Evolutionary conservation across 1,140 invertebrate genomes (phyloP).

Genomic region (Sinella curviseta): DNA sequence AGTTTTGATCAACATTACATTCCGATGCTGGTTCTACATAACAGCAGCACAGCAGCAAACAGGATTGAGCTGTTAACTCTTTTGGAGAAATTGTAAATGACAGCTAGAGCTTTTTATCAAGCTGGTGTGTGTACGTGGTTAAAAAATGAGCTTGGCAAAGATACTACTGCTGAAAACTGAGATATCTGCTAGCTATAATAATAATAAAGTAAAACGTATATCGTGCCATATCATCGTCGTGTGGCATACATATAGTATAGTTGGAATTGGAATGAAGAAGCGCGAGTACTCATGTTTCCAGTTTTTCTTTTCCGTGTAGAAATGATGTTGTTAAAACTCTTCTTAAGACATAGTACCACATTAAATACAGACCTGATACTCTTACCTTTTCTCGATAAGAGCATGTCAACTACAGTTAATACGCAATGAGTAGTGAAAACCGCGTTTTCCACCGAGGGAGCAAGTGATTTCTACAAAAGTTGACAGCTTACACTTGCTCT

Average conservation of each 20-base stretch:
- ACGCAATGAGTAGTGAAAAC: neutral
- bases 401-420: neutral
- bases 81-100: slow-evolving; percentile 11
- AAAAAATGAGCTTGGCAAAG: slow-evolving; percentile 4
- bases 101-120: slow-evolving; percentile 8
- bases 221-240: too few relatives aligned
- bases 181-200: neutral
- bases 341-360: too few relatives aligned
- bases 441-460: neutral
- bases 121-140: neutral
- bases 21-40: neutral
- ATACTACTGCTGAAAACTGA: too few relatives aligned
- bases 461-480: slow-evolving; percentile 4
- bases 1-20: neutral
- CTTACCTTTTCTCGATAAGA: neutral
- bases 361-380: too few relatives aligned
- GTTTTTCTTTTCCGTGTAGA: too few relatives aligned
- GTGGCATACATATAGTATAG: too few relatives aligned
- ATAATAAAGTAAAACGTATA: too few relatives aligned
- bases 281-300: too few relatives aligned
- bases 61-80: slow-evolving; percentile 16
- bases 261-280: too few relatives aligned
- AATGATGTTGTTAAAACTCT: too few relatives aligned
- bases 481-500: slow-evolving; percentile 2
- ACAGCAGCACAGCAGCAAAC: neutral